A percentile compares a stretch with the other conserved stretches of the same genome.
These are phyloP conservation scores for Eclectus roratus DNA, from an alignment of 2,113 vertebrate species.

Conservation along the genomic window DNA sequence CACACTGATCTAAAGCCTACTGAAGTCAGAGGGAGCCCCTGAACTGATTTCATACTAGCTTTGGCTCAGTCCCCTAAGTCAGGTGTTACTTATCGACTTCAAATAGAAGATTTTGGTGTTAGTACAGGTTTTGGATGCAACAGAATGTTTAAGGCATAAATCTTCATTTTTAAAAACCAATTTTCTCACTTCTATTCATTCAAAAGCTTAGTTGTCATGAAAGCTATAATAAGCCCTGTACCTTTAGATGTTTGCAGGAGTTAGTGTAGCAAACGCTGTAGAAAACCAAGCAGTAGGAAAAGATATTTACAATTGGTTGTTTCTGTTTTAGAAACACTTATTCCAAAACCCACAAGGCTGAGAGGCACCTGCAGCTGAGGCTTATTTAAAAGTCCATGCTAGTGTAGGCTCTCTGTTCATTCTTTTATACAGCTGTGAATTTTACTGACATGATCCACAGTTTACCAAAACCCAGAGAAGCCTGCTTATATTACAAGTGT, in stretches of 20 bases:
- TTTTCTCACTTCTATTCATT: neutral
- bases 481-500: neutral
- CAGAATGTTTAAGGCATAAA: neutral
- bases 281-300: neutral
- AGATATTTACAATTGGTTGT: neutral
- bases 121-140: neutral
- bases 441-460: fast-evolving
- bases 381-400: neutral
- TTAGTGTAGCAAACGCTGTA: neutral
- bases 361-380: neutral
- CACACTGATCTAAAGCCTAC: neutral
- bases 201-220: neutral
- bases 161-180: neutral
- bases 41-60: neutral
- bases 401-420: neutral
- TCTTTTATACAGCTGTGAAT: neutral
- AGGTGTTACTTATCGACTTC: neutral
- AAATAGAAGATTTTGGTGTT: neutral
- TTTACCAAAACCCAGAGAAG: neutral
- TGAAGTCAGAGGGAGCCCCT: neutral
- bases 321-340: neutral
- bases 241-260: neutral
- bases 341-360: neutral
- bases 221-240: neutral
- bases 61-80: neutral